Percentiles rank a stretch among this genome's conserved stretches.
Evolutionary conservation across 2,113 vertebrate genomes (phyloP).

Genomic region (Oryzias melastigma): DNA sequence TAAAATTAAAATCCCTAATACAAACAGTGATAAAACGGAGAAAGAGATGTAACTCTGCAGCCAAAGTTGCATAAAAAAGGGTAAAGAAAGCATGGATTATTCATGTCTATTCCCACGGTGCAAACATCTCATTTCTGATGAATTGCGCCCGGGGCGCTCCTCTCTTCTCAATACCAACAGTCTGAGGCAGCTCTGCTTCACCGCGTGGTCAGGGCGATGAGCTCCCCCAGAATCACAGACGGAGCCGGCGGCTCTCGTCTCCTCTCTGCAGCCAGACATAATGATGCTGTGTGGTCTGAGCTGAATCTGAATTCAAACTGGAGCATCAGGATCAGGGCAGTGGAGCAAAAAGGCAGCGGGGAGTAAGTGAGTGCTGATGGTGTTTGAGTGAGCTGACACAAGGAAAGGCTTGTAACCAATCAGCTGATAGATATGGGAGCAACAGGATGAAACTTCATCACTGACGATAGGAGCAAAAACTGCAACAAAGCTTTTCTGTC

Average conservation of each 20-base stretch:
- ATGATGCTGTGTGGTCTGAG: conserved; percentile 65
- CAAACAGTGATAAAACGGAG: conserved; percentile 19
- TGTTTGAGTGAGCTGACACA: conserved; percentile 10
- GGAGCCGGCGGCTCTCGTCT: conserved; percentile 56
- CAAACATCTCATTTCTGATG: conserved; percentile 74
- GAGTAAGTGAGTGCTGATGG: conserved; percentile 28
- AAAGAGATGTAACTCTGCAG: conserved; percentile 38
- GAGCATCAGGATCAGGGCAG: conserved; percentile 33
- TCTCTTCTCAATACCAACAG: conserved; percentile 73
- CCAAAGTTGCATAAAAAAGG: conserved; percentile 49
- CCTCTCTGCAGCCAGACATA: conserved; percentile 35
- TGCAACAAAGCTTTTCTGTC: no score
- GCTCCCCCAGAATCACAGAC: conserved; percentile 63
- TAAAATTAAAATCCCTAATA: no score
- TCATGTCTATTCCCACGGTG: conserved; percentile 74
- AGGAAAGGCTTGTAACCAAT: conserved; percentile 14
- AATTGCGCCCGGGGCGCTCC: conserved; percentile 66
- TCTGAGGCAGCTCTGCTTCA: conserved; percentile 54
- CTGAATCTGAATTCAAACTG: conserved; percentile 62
- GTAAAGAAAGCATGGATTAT: conserved; percentile 78
- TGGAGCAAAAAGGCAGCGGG: conserved; percentile 11
- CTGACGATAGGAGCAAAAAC: no score
- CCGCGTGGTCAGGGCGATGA: conserved; percentile 52
- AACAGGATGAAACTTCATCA: not conserved
- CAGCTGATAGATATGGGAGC: conserved; percentile 27